A percentile compares a stretch with the other conserved stretches of the same genome.
phyloP scores from a whole-genome alignment of 2,113 vertebrate genomes.

The Esox niger region DNA sequence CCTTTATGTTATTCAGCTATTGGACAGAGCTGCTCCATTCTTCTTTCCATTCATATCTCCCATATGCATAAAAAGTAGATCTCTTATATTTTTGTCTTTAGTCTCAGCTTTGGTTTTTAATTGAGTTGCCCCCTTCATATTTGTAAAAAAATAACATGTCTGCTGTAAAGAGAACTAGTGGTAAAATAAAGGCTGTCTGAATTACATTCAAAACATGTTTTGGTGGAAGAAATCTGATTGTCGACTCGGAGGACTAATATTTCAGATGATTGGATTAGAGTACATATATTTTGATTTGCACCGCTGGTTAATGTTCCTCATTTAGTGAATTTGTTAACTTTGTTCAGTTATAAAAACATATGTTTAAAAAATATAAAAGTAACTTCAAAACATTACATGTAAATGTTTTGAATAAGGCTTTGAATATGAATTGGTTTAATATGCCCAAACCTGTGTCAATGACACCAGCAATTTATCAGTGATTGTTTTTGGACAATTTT shows the following conservation, averaged over 20 bases:
- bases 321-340: neutral
- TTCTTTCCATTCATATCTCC: constrained; percentile 41
- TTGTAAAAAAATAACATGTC: neutral
- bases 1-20: neutral
- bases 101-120: neutral
- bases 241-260: too few species aligned
- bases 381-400: too few species aligned
- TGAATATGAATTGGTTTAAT: too few species aligned
- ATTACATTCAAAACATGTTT: constrained; percentile 10
- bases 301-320: neutral
- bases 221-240: neutral
- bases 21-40: too few species aligned
- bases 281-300: neutral
- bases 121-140: neutral
- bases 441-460: too few species aligned
- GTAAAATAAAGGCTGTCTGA: constrained; percentile 40
- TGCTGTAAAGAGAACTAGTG: neutral
- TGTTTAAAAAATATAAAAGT: neutral
- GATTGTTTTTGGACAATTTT: too few species aligned
- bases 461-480: too few species aligned
- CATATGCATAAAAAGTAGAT: neutral
- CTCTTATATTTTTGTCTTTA: neutral
- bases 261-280: neutral
- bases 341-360: neutral
- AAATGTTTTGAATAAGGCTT: too few species aligned